Evolutionary conservation across 2,888 invertebrate species (phyloP).

Genomic region (Monoplex corrugatus): DNA sequence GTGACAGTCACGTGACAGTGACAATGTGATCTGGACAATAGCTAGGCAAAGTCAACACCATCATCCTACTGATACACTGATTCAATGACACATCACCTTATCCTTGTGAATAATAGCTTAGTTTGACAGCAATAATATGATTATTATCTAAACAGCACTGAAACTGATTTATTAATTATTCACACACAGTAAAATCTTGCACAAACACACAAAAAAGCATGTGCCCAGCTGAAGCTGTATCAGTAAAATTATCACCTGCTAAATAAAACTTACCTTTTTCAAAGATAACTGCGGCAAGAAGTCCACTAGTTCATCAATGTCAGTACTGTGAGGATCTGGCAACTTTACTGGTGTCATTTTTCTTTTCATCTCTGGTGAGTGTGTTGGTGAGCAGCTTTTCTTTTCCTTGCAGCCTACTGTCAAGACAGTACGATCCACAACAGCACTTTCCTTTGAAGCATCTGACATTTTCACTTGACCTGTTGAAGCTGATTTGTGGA

Average conservation of each 20-base stretch:
- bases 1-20: too few species aligned
- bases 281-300: slow-evolving; percentile 32
- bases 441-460: neutral
- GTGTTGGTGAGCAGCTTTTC: neutral
- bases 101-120: neutral
- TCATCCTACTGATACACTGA: too few species aligned
- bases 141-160: neutral
- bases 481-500: slow-evolving; percentile 2
- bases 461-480: neutral
- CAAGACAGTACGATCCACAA: too few species aligned
- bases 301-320: slow-evolving; percentile 23
- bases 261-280: slow-evolving; percentile 17
- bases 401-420: neutral
- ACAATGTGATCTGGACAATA: too few species aligned
- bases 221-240: too few species aligned
- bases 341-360: too few species aligned
- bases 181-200: neutral
- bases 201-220: neutral
- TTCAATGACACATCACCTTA: too few species aligned
- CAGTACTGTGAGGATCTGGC: neutral
- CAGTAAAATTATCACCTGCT: neutral
- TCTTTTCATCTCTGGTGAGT: neutral
- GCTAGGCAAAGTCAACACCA: too few species aligned
- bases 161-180: neutral
- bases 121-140: neutral